Conservation (phyloP, 1,140 invertebrate genomes). For the Ditylenchus dipsaci region DNA sequence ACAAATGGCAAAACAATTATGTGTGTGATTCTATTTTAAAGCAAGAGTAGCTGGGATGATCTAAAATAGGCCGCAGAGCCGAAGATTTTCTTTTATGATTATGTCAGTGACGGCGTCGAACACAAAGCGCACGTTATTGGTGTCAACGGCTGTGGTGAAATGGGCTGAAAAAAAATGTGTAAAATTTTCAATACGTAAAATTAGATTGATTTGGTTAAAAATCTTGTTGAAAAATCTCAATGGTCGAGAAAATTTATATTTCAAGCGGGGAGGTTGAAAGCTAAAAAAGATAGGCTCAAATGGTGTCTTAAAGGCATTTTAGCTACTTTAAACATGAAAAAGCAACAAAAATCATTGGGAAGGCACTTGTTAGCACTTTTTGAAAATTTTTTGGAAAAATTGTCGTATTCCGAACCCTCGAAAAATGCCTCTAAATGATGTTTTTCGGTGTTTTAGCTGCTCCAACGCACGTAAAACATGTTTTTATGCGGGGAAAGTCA, state of each 20-base stretch:
- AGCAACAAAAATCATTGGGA: not conserved
- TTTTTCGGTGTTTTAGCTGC: no score
- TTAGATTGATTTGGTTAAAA: slow-evolving; percentile 38
- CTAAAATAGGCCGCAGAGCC: slow-evolving; percentile 65
- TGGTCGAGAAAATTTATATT: not conserved
- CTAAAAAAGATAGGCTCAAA: not conserved
- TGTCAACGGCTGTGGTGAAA: slow-evolving; percentile 92
- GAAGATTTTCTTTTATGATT: slow-evolving; percentile 97
- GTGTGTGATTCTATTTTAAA: no score
- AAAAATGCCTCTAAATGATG: no score
- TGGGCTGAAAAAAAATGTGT: slow-evolving; percentile 68
- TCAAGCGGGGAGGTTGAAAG: not conserved
- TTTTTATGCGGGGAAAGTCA: no score
- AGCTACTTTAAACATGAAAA: not conserved
- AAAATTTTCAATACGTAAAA: slow-evolving; percentile 95
- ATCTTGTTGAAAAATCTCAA: not conserved
- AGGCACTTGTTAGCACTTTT: no score
- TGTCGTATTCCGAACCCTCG: no score
- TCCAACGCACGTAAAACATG: no score
- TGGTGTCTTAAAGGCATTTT: no score
- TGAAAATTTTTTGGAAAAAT: no score
- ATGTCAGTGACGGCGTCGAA: slow-evolving; percentile 99
- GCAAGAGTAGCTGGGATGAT: not conserved
- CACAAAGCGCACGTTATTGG: slow-evolving; percentile 88
- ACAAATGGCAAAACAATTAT: not conserved